Evolutionary conservation across 1,140 invertebrate genomes (phyloP).

Genomic region (Hylyphantes graminicola): DNA sequence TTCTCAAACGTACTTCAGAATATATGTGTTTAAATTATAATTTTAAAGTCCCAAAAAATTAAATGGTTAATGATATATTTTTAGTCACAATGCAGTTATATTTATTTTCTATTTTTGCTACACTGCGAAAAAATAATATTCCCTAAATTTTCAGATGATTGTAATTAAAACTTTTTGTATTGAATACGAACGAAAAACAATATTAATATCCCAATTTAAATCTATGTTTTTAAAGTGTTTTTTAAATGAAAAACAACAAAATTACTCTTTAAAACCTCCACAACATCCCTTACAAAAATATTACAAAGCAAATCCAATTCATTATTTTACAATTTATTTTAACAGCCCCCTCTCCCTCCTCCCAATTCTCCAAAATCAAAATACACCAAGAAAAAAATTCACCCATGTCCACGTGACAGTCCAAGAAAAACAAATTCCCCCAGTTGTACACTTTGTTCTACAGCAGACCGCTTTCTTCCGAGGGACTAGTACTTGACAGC

Average conservation of each 20-base stretch:
- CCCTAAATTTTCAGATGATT: too few species aligned
- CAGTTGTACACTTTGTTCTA: slow-evolving; percentile 35
- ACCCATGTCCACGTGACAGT: slow-evolving; percentile 18
- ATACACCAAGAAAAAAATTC: slow-evolving; percentile 7
- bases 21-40: too few species aligned
- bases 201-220: too few species aligned
- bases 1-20: too few species aligned
- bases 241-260: background rate
- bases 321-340: background rate
- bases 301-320: background rate
- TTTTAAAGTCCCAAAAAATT: too few species aligned
- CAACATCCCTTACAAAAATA: slow-evolving; percentile 8
- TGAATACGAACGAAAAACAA: too few species aligned
- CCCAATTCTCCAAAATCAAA: slow-evolving; percentile 5
- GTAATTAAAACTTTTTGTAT: too few species aligned
- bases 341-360: background rate
- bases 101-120: too few species aligned
- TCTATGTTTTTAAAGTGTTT: too few species aligned
- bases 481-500: slow-evolving; percentile 39
- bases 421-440: slow-evolving; percentile 42
- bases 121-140: too few species aligned
- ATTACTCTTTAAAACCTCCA: slow-evolving; percentile 3
- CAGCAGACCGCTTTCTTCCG: slow-evolving; percentile 26
- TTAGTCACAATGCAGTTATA: too few species aligned
- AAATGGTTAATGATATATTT: too few species aligned